Percentiles rank a stretch among this genome's conserved stretches.
These are phyloP conservation scores for Pseudopleuronectes americanus DNA, from an alignment of 2,797 vertebrate genomes.

Conservation along the genomic window DNA sequence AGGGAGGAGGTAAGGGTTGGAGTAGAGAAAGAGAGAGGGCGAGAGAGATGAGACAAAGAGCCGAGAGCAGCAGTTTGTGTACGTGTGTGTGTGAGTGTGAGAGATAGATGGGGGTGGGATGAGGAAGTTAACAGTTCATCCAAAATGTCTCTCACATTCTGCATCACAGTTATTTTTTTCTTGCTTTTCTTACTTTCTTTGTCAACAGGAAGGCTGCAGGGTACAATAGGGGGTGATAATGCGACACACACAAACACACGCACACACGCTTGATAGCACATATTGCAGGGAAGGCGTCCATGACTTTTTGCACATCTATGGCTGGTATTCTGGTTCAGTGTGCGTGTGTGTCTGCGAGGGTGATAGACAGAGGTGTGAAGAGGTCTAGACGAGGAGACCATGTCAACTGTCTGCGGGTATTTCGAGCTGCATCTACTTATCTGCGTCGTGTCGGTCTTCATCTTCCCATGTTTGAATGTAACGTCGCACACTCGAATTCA, in stretches of 20 bases:
- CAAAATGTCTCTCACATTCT: constrained; percentile 58
- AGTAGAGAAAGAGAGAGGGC: constrained; percentile 31
- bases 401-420: neutral
- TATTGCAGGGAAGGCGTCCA: neutral
- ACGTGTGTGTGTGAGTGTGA: constrained; percentile 18
- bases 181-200: constrained; percentile 37
- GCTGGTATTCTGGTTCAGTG: constrained; percentile 3
- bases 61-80: constrained; percentile 29
- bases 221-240: constrained; percentile 48
- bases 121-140: constrained; percentile 60
- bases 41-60: constrained; percentile 50
- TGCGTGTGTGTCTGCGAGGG: constrained; percentile 12
- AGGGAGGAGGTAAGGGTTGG: neutral
- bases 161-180: constrained; percentile 48
- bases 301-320: constrained; percentile 4
- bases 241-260: constrained; percentile 20
- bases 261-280: neutral
- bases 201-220: constrained; percentile 57
- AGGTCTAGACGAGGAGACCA: neutral
- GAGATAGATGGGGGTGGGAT: constrained; percentile 36
- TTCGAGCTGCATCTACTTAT: constrained; percentile 16
- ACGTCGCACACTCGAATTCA: constrained; percentile 27
- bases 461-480: constrained; percentile 15
- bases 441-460: constrained; percentile 28
- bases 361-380: constrained; percentile 16